Conservation (phyloP, 2,113 vertebrate genomes). For the Crocuta crocuta region DNA sequence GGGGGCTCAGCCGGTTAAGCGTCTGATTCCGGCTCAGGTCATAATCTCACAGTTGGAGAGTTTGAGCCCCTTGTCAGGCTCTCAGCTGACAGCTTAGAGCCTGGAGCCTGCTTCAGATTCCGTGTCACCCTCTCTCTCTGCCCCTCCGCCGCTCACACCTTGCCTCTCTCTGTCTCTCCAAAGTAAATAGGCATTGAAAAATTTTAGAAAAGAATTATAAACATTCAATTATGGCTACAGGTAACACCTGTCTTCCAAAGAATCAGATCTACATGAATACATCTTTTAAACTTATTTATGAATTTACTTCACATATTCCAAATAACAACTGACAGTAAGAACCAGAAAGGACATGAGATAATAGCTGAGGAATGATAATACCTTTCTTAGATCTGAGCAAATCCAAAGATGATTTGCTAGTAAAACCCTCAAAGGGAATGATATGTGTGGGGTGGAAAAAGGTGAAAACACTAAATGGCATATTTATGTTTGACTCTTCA, state of each 20-base stretch:
- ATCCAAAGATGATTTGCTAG: not conserved
- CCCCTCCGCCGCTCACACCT: no score
- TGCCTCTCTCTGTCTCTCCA: no score
- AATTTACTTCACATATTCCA: conserved; percentile 48
- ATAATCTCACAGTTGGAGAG: no score
- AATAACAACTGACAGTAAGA: conserved; percentile 55
- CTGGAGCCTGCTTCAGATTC: no score
- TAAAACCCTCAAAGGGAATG: not conserved
- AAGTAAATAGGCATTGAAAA: no score
- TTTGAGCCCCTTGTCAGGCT: no score
- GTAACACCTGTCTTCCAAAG: not conserved
- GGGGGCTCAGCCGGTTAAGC: no score
- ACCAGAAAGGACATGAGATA: conserved; percentile 29
- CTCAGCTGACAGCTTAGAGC: no score
- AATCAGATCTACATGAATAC: not conserved
- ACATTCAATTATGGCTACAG: not conserved
- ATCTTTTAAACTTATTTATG: conserved; percentile 42
- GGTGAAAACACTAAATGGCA: not conserved
- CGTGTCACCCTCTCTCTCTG: no score
- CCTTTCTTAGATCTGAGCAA: conserved; percentile 51
- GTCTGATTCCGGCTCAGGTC: no score
- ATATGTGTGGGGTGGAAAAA: not conserved
- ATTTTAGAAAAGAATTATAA: not conserved
- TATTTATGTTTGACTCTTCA: not conserved
- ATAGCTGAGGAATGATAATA: not conserved